Conservation (phyloP, 2,888 invertebrate genomes). For the Ephialtes manifestator region DNA sequence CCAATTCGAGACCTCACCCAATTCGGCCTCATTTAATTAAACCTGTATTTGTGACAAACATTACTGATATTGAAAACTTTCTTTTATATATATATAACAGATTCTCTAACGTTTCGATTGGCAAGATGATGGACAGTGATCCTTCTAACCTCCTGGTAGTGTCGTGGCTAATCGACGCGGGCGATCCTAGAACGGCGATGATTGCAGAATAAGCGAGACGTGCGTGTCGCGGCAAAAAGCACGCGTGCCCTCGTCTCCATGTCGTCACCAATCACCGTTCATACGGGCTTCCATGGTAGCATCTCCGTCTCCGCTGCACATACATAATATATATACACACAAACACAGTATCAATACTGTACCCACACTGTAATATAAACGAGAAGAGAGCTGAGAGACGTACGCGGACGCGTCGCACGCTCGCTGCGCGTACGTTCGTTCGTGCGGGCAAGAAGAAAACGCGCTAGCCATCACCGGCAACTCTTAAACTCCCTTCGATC, state of each 20-base stretch:
- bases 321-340: not conserved
- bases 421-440: not conserved
- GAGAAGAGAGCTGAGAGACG: not conserved
- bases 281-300: conserved; percentile 14
- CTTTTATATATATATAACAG: too few relatives aligned
- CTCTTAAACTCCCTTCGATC: conserved; percentile 16
- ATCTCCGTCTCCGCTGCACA: not conserved
- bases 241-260: conserved; percentile 35
- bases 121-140: conserved; percentile 10
- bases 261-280: conserved; percentile 57
- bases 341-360: not conserved
- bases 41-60: too few relatives aligned
- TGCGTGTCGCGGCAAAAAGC: conserved; percentile 29
- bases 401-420: not conserved
- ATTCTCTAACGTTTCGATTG: not conserved
- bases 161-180: conserved; percentile 6
- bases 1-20: too few relatives aligned
- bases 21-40: too few relatives aligned
- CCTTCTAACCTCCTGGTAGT: not conserved
- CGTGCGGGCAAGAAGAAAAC: conserved; percentile 15
- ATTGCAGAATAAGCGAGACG: conserved; percentile 13
- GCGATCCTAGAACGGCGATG: conserved; percentile 15
- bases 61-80: too few relatives aligned
- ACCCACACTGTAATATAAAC: not conserved
- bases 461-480: not conserved